Conservation (phyloP, 2,888 invertebrate species). For the Clivina fossor region DNA sequence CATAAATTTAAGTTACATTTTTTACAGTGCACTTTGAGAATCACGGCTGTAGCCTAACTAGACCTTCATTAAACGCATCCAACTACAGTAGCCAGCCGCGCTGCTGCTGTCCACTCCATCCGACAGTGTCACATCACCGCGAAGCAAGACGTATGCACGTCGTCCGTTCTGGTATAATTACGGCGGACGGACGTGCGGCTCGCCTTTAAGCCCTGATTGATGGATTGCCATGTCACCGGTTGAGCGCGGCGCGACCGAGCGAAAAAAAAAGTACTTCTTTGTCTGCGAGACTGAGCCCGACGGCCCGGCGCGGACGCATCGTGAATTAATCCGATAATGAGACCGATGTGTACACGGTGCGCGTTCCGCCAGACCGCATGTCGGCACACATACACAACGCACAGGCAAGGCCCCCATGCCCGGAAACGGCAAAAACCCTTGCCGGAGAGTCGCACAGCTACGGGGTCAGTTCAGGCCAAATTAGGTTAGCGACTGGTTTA, state of each 20-base stretch:
- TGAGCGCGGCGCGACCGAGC: too few species aligned
- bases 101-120: too few species aligned
- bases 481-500: too few species aligned
- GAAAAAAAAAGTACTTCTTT: conserved; percentile 42
- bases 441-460: too few species aligned
- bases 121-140: too few species aligned
- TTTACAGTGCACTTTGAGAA: too few species aligned
- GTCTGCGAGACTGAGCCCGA: conserved; percentile 34
- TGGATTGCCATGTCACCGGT: conserved; percentile 46
- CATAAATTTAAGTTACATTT: too few species aligned
- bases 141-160: too few species aligned
- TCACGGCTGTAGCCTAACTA: too few species aligned
- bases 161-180: conserved; percentile 44
- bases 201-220: conserved; percentile 47
- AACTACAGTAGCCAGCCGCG: too few species aligned
- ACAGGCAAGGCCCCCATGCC: background rate
- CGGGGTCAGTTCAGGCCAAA: conserved; percentile 21
- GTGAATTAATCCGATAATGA: conserved; percentile 47
- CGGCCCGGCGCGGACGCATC: conserved; percentile 39
- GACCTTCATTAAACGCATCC: too few species aligned
- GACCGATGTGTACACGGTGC: conserved; percentile 46
- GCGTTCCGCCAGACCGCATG: conserved; percentile 38
- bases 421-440: conserved; percentile 12
- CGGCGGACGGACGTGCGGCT: conserved; percentile 41
- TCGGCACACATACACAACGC: conserved; percentile 28